These are phyloP conservation scores for Phytoseiulus persimilis DNA, from an alignment of 2,888 invertebrate genomes.

Conservation along the genomic window DNA sequence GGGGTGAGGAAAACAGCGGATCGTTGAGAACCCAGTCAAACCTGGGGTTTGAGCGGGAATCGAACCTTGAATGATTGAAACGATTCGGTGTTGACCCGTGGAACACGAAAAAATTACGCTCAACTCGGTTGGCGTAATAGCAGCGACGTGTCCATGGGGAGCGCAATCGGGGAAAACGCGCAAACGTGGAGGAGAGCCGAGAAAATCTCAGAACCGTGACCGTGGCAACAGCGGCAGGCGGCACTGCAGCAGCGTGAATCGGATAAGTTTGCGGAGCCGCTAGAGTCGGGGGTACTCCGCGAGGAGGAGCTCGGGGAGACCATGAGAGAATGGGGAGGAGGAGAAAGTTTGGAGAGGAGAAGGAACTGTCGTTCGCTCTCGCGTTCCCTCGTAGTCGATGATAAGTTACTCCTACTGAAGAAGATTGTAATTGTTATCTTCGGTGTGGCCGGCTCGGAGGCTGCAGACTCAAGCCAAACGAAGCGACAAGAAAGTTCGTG, in stretches of 20 bases:
- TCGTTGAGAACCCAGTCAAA: too few relatives aligned
- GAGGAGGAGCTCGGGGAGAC: too few relatives aligned
- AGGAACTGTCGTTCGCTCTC: neutral
- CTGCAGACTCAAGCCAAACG: neutral
- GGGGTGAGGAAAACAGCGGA: too few relatives aligned
- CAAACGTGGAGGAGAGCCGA: neutral
- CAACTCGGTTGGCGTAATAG: neutral
- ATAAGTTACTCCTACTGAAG: neutral
- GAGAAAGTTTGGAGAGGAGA: neutral
- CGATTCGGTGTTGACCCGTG: neutral
- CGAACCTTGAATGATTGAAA: neutral
- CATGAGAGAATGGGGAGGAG: too few relatives aligned
- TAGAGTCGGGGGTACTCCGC: neutral
- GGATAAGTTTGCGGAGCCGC: neutral
- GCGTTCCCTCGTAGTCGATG: neutral
- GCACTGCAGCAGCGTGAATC: neutral
- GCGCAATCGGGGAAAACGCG: neutral
- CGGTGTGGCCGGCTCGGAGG: neutral
- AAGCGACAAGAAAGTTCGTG: neutral
- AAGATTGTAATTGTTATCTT: neutral
- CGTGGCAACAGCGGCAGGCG: neutral
- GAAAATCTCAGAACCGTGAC: neutral
- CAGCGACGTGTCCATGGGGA: neutral
- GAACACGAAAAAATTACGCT: neutral
- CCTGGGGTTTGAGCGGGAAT: neutral